Conservation (phyloP, 2,888 invertebrate species). For the Aplocera efformata region DNA sequence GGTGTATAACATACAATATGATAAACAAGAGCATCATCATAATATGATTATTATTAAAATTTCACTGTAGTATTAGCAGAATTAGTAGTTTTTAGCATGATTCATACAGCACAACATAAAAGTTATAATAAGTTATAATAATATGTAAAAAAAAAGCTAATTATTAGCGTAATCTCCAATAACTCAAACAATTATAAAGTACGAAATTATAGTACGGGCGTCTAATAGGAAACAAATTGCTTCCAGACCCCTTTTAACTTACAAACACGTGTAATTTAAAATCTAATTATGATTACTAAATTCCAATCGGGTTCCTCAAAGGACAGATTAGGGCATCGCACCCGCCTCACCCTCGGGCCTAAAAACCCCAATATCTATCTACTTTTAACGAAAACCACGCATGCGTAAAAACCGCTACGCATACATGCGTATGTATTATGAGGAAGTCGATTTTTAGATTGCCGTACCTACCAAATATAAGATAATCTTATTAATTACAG, state of each 20-base stretch:
- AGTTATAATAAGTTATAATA: too few species aligned
- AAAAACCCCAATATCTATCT: conserved; percentile 77
- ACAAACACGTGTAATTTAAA: conserved; percentile 76
- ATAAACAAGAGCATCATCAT: too few species aligned
- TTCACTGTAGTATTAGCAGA: background rate
- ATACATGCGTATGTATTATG: conserved; percentile 16
- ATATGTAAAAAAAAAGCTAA: background rate
- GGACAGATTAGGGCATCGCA: conserved; percentile 72
- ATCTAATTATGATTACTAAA: conserved; percentile 79
- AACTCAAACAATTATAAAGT: background rate
- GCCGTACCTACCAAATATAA: too few species aligned
- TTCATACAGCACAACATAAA: too few species aligned
- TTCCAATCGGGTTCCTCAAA: conserved; percentile 77
- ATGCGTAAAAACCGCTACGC: conserved; percentile 70
- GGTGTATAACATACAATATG: too few species aligned
- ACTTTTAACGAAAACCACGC: conserved; percentile 73
- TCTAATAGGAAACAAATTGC: conserved; percentile 73
- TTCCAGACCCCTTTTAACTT: conserved; percentile 59
- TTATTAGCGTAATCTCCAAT: background rate
- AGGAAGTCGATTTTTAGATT: too few species aligned
- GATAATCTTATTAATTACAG: too few species aligned
- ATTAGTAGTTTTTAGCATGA: conserved; percentile 6
- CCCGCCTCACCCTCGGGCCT: conserved; percentile 51
- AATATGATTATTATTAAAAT: too few species aligned
- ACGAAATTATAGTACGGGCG: conserved; percentile 22